A percentile compares a stretch with the other conserved stretches of the same genome.
phyloP scores from a whole-genome alignment of 2,113 vertebrate species.

The Typhlomys cinereus region DNA sequence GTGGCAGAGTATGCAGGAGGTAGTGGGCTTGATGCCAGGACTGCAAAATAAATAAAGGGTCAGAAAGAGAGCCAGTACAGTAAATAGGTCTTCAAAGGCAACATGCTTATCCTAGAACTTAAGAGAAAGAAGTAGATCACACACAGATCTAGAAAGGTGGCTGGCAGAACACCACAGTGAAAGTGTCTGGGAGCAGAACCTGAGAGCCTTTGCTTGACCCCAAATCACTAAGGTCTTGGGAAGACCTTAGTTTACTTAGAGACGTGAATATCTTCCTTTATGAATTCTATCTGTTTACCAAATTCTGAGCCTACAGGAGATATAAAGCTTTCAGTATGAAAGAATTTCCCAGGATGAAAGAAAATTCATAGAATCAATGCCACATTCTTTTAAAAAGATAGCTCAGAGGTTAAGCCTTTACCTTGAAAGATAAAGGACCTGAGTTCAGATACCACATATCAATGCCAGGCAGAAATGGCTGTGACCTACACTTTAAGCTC shows the following conservation, averaged over 20 bases:
- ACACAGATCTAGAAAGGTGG: not conserved
- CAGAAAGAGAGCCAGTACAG: not conserved
- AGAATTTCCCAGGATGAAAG: slow-evolving; percentile 6
- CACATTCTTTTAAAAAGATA: not conserved
- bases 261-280: not conserved
- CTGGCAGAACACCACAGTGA: no score
- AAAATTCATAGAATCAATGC: not conserved
- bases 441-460: no score
- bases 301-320: slow-evolving; percentile 32
- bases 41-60: not conserved
- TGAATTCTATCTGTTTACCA: slow-evolving; percentile 30
- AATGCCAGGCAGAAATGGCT: no score
- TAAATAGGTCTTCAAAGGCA: not conserved
- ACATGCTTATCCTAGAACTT: not conserved
- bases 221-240: slow-evolving; percentile 22
- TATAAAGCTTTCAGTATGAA: not conserved
- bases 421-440: no score
- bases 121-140: slow-evolving; percentile 24
- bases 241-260: slow-evolving; percentile 15
- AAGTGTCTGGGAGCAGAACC: slow-evolving; percentile 4
- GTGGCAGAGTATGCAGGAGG: not conserved
- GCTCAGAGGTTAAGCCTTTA: not conserved
- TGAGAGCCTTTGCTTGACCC: slow-evolving; percentile 55
- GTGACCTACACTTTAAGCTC: not conserved
- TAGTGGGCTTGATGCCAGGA: not conserved